Evolutionary conservation across 2,888 invertebrate genomes (phyloP).

Genomic region (Apodemia hepburni): DNA sequence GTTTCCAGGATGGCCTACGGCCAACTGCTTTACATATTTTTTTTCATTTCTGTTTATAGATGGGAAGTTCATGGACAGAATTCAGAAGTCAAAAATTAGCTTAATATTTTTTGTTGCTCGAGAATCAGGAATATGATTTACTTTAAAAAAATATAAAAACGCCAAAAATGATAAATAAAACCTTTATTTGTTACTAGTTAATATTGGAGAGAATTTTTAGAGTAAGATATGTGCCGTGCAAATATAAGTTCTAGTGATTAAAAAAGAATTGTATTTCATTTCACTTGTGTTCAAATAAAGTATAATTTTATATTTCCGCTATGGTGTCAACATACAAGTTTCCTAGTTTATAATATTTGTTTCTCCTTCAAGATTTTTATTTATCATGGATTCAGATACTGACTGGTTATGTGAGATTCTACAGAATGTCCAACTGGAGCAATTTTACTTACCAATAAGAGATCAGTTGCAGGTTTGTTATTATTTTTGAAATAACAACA

Average conservation of each 20-base stretch:
- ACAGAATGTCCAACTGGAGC: constrained; percentile 93
- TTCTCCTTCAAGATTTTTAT: not conserved
- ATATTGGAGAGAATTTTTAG: too few relatives aligned
- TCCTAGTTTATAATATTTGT: constrained; percentile 30
- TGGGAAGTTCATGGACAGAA: too few relatives aligned
- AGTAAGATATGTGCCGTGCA: not conserved
- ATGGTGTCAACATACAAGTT: constrained; percentile 50
- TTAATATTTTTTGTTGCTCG: too few relatives aligned
- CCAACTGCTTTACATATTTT: too few relatives aligned
- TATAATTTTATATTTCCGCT: constrained; percentile 55
- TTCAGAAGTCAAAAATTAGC: too few relatives aligned
- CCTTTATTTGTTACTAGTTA: too few relatives aligned
- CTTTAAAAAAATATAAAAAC: too few relatives aligned
- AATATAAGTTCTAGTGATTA: not conserved
- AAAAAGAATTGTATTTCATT: not conserved
- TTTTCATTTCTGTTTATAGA: too few relatives aligned
- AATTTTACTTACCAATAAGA: constrained; percentile 93
- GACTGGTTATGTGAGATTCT: constrained; percentile 93
- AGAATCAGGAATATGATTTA: too few relatives aligned
- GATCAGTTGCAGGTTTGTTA: constrained; percentile 91
- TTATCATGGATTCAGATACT: constrained; percentile 71
- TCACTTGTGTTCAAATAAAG: not conserved
- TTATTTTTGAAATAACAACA: not conserved
- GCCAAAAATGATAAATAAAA: too few relatives aligned
- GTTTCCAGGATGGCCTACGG: too few relatives aligned